A percentile compares a stretch with the other conserved stretches of the same genome.
Evolutionary conservation across 2,113 vertebrate genomes (phyloP).

Genomic region (Brachypteracias leptosomus): DNA sequence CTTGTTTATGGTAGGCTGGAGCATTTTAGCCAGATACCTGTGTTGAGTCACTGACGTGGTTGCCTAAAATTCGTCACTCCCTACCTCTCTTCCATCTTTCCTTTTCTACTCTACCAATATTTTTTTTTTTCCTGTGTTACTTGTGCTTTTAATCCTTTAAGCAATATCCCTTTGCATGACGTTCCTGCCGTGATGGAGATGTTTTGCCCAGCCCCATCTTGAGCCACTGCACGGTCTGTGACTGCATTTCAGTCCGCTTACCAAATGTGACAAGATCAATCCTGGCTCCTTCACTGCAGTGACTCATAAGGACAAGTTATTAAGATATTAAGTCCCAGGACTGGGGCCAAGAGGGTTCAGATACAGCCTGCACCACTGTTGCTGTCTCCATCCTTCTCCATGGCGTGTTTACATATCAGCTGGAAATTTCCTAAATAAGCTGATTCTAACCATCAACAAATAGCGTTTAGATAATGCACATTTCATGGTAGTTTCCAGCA

Average conservation of each 20-base stretch:
- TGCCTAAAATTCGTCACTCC: not conserved
- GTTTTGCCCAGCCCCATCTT: not conserved
- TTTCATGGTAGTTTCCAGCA: conserved; percentile 4
- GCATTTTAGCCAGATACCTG: not conserved
- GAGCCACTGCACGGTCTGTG: not conserved
- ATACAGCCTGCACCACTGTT: not conserved
- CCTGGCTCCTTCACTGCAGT: not conserved
- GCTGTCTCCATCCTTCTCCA: not conserved
- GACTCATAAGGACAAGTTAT: conserved; percentile 41
- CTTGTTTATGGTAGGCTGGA: not conserved
- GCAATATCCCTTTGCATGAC: not conserved
- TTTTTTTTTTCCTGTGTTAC: not conserved
- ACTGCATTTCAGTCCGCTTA: not conserved
- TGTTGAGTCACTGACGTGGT: not conserved
- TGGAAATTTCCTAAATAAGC: not conserved
- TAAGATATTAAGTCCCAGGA: conserved; percentile 41
- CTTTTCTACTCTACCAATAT: not conserved
- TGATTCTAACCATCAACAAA: not conserved
- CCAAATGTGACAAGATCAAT: conserved; percentile 3
- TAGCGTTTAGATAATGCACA: not conserved
- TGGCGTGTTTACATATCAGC: not conserved
- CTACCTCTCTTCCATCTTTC: not conserved
- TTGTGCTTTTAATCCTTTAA: not conserved
- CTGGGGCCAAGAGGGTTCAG: not conserved
- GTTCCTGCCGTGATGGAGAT: not conserved